Percentiles rank a stretch among this genome's conserved stretches.
phyloP scores from a whole-genome alignment of 2,888 invertebrate genomes.

The Calameuta idolon region DNA sequence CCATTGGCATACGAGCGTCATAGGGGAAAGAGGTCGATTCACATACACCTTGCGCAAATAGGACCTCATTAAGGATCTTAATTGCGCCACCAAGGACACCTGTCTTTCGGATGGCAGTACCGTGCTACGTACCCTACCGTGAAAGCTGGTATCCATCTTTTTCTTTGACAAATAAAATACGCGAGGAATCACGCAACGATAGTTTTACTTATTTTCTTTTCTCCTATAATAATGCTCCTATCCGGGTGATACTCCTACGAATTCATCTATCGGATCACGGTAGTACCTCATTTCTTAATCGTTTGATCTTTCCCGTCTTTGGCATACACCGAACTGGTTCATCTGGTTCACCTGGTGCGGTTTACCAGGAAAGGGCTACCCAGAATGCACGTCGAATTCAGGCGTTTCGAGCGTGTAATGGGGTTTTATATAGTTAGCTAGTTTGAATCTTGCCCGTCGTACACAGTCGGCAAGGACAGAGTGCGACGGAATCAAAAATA shows the following conservation, averaged over 20 bases:
- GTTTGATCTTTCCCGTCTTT: background rate
- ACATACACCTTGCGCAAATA: constrained; percentile 13
- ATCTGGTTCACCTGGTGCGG: background rate
- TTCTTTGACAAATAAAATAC: background rate
- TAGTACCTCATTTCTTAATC: background rate
- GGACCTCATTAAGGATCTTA: constrained; percentile 18
- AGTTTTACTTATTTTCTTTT: background rate
- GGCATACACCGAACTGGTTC: background rate
- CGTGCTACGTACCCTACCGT: background rate
- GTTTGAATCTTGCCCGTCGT: background rate
- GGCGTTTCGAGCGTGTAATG: background rate
- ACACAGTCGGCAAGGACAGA: background rate
- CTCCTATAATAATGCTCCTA: background rate
- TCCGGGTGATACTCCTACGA: background rate
- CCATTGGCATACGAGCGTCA: constrained; percentile 11
- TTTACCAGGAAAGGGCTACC: background rate
- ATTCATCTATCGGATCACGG: background rate
- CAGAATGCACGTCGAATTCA: background rate
- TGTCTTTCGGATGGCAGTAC: constrained; percentile 22
- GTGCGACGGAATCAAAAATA: background rate
- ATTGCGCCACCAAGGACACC: constrained; percentile 6
- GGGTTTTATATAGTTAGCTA: background rate
- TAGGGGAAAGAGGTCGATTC: constrained; percentile 19
- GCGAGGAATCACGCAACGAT: background rate
- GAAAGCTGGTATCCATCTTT: background rate